Base-by-base conservation (phyloP, 2,888 invertebrate genomes). In the Diaperis boleti region DNA sequence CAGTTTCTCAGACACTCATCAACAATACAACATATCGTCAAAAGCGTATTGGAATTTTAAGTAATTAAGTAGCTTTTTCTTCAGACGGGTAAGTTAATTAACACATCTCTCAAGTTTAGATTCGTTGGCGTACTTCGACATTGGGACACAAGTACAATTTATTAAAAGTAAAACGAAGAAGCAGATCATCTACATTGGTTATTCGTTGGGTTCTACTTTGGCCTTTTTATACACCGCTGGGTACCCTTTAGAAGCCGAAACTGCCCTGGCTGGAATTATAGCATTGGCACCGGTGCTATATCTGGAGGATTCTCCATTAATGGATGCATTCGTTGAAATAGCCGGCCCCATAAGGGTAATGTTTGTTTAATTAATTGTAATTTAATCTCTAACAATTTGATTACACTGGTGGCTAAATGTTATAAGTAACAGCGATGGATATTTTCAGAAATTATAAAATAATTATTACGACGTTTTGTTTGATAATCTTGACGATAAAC, bases 1-100 rank as follows among this genome's bases (percentile, higher is more conserved):
- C 72, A 87, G 86, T 0, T 91, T 91, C 74, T 87, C 88, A 3
- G 81, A 84, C 69, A 83, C 84, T n/a, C 92, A 92, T 74, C 76
- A 84, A 4, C 83, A 82, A 7, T 78, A 82, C 37, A 81, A 81
- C 18, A 75, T 83, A 1, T 83, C 85, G 15, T 84, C 86, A 10
- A 81, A 83, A 22, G 81, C 83, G 4, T 92, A 89, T 79, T 92
- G 91, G 92, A 78, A 83, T 65, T 87, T 82, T 75, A 83, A 82
- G 85, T 86, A 70, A 69, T 14, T 55, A 5, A 7, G 14, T 33
- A 37, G 3, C 14, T n/a, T n/a, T n/a, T 26, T 26, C n/a, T n/a
- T 2, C 2, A 5, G 26, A 10, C 6, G 11, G 11, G 1, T 31
- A 29, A 29, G 2, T 31, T 29, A 8, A 13, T 45, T 13, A 29